Percentiles rank a stretch among this genome's conserved stretches.
phyloP scores from a whole-genome alignment of 2,797 vertebrate genomes.

The Pangasius macronema region DNA sequence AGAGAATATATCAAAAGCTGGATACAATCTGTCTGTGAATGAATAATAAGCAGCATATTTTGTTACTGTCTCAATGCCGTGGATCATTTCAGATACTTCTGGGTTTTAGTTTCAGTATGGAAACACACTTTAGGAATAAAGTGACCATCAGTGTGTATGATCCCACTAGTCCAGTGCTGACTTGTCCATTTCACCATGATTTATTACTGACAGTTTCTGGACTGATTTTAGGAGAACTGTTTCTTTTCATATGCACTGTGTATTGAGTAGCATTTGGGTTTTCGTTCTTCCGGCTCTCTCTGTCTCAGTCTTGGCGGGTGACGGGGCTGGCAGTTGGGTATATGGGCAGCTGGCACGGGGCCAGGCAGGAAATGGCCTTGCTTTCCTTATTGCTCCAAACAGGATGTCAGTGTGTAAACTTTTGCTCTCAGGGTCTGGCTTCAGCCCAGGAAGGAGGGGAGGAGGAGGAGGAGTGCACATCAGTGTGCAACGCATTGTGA shows the following conservation, averaged over 20 bases:
- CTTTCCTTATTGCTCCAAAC: constrained; percentile 83
- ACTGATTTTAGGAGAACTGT: neutral
- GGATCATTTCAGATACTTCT: neutral
- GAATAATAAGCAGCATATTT: neutral
- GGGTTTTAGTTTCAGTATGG: neutral
- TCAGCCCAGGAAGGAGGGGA: constrained; percentile 57
- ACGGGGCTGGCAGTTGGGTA: constrained; percentile 37
- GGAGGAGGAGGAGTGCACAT: constrained; percentile 21
- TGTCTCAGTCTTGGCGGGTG: constrained; percentile 2
- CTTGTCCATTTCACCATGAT: neutral
- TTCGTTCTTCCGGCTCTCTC: neutral
- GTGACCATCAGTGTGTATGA: neutral
- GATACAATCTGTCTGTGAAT: neutral
- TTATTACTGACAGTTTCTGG: neutral
- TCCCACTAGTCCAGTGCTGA: neutral
- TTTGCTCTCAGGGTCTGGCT: constrained; percentile 72
- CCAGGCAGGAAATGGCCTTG: constrained; percentile 75
- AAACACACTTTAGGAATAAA: too few relatives aligned
- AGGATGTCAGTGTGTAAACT: constrained; percentile 82
- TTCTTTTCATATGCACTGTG: neutral
- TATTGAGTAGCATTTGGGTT: neutral
- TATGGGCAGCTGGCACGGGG: constrained; percentile 64
- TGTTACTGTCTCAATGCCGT: neutral
- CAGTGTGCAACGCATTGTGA: constrained; percentile 10
- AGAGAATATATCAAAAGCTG: neutral